Evolutionary conservation across 2,113 vertebrate species (phyloP).

Genomic region (Lophius piscatorius): DNA sequence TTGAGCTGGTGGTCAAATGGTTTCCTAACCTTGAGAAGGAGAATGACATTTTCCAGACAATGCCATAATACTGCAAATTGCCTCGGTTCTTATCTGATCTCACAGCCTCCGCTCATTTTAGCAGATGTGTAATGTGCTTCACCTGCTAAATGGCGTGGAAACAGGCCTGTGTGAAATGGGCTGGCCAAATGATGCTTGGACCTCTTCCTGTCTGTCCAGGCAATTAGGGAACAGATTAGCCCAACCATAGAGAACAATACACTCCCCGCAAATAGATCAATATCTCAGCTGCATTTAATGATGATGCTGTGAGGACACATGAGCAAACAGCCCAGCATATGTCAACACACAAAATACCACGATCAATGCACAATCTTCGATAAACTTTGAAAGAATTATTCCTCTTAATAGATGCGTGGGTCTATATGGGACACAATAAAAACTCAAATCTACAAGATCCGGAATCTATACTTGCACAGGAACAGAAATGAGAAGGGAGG

Average conservation of each 20-base stretch:
- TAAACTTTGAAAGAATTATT: no score
- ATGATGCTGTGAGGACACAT: conserved; percentile 11
- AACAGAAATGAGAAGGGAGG: not conserved
- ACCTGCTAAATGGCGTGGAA: conserved; percentile 75
- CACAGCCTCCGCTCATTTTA: conserved; percentile 39
- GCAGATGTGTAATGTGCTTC: conserved; percentile 75
- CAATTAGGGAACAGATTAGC: conserved; percentile 62
- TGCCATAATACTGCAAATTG: conserved; percentile 19
- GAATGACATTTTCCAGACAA: conserved; percentile 36
- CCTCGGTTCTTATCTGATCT: conserved; percentile 27
- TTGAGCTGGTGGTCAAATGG: not conserved
- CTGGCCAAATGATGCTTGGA: conserved; percentile 68
- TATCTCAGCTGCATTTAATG: conserved; percentile 37
- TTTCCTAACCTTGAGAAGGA: conserved; percentile 35
- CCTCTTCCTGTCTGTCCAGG: conserved; percentile 61
- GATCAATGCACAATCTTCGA: no score
- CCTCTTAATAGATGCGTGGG: no score
- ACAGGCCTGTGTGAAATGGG: conserved; percentile 66
- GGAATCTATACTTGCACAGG: not conserved
- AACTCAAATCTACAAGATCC: not conserved
- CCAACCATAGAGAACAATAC: conserved; percentile 41
- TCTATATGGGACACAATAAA: not conserved
- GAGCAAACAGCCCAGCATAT: not conserved
- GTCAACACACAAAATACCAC: not conserved
- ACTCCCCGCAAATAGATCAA: conserved; percentile 24